Evolutionary conservation across 1,140 invertebrate genomes (phyloP), one percentile per base, ranked within the genome.

Genomic region (Wasmannia auropunctata): DNA sequence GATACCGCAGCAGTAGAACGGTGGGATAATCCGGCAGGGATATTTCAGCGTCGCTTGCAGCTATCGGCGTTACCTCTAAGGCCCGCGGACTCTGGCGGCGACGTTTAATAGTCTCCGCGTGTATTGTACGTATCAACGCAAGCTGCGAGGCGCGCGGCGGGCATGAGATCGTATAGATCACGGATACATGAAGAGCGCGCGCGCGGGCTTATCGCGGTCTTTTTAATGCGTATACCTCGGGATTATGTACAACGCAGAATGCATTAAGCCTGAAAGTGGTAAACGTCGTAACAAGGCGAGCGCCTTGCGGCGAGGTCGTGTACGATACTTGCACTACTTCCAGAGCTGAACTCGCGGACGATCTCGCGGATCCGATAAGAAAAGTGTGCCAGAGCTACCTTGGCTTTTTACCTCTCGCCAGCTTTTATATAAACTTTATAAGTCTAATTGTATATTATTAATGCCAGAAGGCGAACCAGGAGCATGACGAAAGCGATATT

Each of bases 21-120:
- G n/a, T 14, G 31, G 70, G 74, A 46, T 76, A 76, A 84, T 84
- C 81, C 81, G 58, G 31, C 56, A 37, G 25, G 46, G 81, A 85
- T 85, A 76, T 76, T 85, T 85, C 81, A 63, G 81, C 40, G 72
- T 76, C 72, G 72, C 56, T 85, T 49, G 54, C 81, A 85, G 54
- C 56, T 63, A 65, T 51, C 16, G 40, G 28, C 49, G 40, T 43
- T 37, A n/a, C 40, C 34, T 70, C 46, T 43, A 72, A 83, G 51
- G 51, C 34, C 28, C n/a, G 60, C 62, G 46, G 8, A 43, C 16
- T n/a, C n/a, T 58, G 51, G 1, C 25, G 10, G 19, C 65, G 67
- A 81, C 77, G 25, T 81, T 81, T 56, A 43, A 56, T 43, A 81
- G 58, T 34, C 31, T 51, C 31, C 34, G 54, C 14, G 28, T 25